Conservation (phyloP, 2,797 vertebrate genomes). For the Ara ararauna region DNA sequence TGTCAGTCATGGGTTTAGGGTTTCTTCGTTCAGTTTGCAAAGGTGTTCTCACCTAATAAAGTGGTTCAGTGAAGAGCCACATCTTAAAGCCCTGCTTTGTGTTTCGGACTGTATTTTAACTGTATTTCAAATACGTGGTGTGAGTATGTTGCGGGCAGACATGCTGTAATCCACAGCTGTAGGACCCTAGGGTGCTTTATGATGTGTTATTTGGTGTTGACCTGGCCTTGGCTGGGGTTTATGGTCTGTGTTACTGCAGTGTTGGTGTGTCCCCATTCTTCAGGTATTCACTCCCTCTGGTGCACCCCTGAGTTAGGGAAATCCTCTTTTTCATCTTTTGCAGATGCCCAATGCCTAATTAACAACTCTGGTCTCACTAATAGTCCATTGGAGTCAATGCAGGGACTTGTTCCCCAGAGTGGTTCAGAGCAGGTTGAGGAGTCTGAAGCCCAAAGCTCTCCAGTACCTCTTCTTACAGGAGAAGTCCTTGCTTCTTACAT, state of each 20-base stretch:
- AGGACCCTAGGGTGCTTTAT: neutral
- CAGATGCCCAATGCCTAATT: rapidly evolving
- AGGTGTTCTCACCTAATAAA: neutral
- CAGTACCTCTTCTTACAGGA: neutral
- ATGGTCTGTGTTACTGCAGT: neutral
- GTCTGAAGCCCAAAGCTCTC: neutral
- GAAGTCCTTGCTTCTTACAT: neutral
- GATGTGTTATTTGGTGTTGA: neutral
- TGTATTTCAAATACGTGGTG: neutral
- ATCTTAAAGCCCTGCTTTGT: neutral
- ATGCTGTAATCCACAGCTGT: neutral
- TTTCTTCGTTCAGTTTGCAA: neutral
- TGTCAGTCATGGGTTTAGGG: neutral
- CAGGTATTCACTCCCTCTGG: neutral
- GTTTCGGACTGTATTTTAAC: neutral
- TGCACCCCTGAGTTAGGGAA: neutral
- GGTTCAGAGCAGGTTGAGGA: neutral
- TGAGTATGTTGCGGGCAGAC: neutral
- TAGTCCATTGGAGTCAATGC: neutral
- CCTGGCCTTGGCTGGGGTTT: neutral
- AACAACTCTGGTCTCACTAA: neutral
- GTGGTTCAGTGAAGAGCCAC: neutral
- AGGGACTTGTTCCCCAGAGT: neutral
- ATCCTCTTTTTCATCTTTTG: neutral
- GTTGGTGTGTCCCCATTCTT: neutral